Conservation (phyloP, 2,888 invertebrate species). For the Rhagonycha lutea region DNA sequence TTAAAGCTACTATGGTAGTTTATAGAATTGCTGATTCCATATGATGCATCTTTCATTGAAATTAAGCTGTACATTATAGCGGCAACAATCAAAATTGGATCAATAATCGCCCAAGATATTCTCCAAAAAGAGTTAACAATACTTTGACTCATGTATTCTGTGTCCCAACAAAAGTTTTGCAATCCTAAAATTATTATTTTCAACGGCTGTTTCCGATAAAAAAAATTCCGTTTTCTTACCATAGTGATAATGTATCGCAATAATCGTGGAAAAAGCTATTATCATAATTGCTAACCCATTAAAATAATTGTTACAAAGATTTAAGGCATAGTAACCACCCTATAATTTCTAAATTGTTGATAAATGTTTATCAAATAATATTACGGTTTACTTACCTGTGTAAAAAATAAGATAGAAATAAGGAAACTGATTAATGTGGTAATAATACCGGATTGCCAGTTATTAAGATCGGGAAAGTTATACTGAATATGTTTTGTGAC, state of each 20-base stretch:
- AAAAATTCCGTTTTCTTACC: conserved; percentile 35
- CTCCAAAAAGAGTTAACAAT: conserved; percentile 76
- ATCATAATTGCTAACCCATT: conserved; percentile 56
- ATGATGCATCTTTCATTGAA: neutral
- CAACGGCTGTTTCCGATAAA: neutral
- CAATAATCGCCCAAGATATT: conserved; percentile 74
- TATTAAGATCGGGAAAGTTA: conserved; percentile 52
- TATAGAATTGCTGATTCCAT: neutral
- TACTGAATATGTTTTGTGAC: conserved; percentile 56
- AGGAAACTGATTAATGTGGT: conserved; percentile 51
- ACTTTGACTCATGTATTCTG: conserved; percentile 77
- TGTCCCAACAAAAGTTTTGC: conserved; percentile 67
- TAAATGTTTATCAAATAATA: neutral
- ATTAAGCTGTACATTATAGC: neutral
- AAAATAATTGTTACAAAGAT: conserved; percentile 56
- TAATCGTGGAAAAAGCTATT: conserved; percentile 55
- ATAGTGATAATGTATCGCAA: conserved; percentile 57
- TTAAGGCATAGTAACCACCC: conserved; percentile 57
- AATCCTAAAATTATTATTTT: conserved; percentile 54
- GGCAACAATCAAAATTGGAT: conserved; percentile 66
- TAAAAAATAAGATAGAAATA: conserved; percentile 65
- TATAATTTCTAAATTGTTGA: conserved; percentile 31
- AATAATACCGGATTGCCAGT: conserved; percentile 50
- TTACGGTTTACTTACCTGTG: conserved; percentile 64
- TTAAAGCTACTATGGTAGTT: neutral